Evolutionary conservation across 2,113 vertebrate genomes (phyloP), one percentile per base, ranked within the genome.

Genomic region (Chascanopsetta lugubris): DNA sequence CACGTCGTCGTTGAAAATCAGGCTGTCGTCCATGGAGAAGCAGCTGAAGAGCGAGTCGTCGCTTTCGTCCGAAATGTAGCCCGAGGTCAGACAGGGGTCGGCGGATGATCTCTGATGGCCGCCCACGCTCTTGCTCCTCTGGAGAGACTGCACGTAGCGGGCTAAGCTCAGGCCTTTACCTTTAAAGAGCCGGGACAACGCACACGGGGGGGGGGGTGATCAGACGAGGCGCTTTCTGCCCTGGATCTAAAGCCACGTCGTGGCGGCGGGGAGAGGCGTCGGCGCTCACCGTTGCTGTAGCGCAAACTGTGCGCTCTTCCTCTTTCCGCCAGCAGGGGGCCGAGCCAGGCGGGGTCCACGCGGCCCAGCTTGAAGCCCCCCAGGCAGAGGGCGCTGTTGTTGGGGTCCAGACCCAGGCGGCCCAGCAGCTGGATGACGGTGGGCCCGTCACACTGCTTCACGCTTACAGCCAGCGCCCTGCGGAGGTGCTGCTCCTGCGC

Each of bases 361-460:
- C 79, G 92, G 10, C 95, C 95, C 40, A 99, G 92, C 17, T 94
- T 83, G 78, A 97, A 95, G 63, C 96, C 94, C 36, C 97, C 95
- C 29, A 99, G 93, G 69, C 97, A 97, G 60, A 98, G 94, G 54
- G 95, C 94, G 26, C 89, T 93, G 87, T 96, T 97, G 79, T 93
- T 82, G 5, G 91, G 79, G 80, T 99, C 96, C 78, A 98, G 87
- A 10, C 94, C 96, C 34, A 98, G 94, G 2, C 94, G 94, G 73
- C 83, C 91, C 60, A 99, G 87, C 61, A 98, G 80, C 77, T 77
- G 90, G 42, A 95, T 93, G 75, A 98, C 91, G 0, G 91, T 77
- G 0, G 93, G 91, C 36, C 94, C 93, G 6, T 97, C 91, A 1
- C 92, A 92, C 17, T 90, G 92, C 69, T 88, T 94, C 71, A 98